Base-by-base conservation (phyloP, 2,113 vertebrate species). In the Petromus typicus region DNA sequence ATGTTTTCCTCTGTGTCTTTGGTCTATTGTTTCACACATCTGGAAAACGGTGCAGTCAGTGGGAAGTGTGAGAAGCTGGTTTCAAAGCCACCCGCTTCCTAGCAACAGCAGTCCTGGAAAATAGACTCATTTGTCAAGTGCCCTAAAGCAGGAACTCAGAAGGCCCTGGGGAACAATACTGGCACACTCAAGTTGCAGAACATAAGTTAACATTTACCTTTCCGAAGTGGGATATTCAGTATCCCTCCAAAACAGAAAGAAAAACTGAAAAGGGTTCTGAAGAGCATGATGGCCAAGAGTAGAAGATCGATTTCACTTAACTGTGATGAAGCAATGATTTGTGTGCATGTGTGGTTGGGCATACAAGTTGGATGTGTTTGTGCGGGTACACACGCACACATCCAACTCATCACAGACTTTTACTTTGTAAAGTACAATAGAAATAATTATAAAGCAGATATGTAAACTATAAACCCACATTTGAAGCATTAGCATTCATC, bases 91-190 rank as follows among this genome's bases (percentile, higher is more conserved):
- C 96, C 90, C 1, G 96, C 98, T 98, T 97, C 98, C 98, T 98
- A 98, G 98, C 98, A 98, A 98, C 98, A 97, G 98, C 95, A 95
- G 93, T 97, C 96, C 87, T 75, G 97, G 95, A 98, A 97, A 97
- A 98, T 92, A 97, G 97, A 86, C 95, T 98, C 96, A 95, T 98
- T 98, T 98, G 97, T 98, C 97, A 98, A 98, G 96, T 95, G 96
- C 91, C 97, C 95, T 94, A 96, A 96, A 98, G 96, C 95, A 97
- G 90, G 69, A 97, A 96, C 67, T 89, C 95, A 83, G 59, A 91
- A 88, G 89, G 82, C 96, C 86, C 87, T 81, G 43, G 95, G 97
- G 96, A 97, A 96, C 95, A 91, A 93, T 95, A 97, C 96, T 75
- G 71, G 81, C 89, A 90, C 79, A 96, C 27, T 96, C 84, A 79